A percentile compares a stretch with the other conserved stretches of the same genome.
These are phyloP conservation scores for Tanytarsus gracilentus DNA, from an alignment of 2,888 invertebrate species.

Conservation along the genomic window DNA sequence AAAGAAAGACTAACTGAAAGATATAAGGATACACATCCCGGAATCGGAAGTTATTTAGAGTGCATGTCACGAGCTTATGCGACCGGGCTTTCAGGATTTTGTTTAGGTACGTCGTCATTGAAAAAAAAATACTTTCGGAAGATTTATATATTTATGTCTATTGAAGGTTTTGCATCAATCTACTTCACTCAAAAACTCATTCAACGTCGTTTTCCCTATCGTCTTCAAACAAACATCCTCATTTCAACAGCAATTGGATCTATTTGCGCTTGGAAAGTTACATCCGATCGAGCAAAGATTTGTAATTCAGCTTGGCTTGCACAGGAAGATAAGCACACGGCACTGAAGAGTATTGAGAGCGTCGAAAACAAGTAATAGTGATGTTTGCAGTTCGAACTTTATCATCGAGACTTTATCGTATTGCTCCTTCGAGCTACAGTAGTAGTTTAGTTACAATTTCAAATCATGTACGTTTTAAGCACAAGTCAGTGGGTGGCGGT, in stretches of 20 bases:
- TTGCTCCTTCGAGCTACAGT: not conserved
- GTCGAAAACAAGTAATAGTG: not conserved
- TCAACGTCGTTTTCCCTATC: constrained; percentile 39
- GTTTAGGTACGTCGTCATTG: constrained; percentile 41
- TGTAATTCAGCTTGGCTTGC: constrained; percentile 46
- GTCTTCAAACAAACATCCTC: constrained; percentile 39
- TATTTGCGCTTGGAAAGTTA: constrained; percentile 40
- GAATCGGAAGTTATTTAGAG: constrained; percentile 44
- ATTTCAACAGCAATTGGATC: constrained; percentile 39
- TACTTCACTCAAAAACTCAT: constrained; percentile 43
- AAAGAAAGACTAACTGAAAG: constrained; percentile 35
- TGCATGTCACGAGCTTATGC: constrained; percentile 45
- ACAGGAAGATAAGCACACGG: constrained; percentile 42
- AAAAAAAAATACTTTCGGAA: constrained; percentile 26
- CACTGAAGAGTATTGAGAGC: constrained; percentile 39
- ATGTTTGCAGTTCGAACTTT: not conserved
- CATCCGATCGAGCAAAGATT: constrained; percentile 40
- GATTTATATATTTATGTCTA: constrained; percentile 22
- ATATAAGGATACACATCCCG: constrained; percentile 43
- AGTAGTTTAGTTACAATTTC: not conserved
- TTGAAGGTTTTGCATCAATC: constrained; percentile 42
- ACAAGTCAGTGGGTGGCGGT: not conserved
- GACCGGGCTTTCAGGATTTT: constrained; percentile 43
- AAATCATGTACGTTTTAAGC: constrained; percentile 8
- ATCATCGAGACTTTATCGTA: not conserved